A percentile compares a stretch with the other conserved stretches of the same genome.
Conservation (phyloP, 2,113 vertebrate species). For the Caracal caracal region DNA sequence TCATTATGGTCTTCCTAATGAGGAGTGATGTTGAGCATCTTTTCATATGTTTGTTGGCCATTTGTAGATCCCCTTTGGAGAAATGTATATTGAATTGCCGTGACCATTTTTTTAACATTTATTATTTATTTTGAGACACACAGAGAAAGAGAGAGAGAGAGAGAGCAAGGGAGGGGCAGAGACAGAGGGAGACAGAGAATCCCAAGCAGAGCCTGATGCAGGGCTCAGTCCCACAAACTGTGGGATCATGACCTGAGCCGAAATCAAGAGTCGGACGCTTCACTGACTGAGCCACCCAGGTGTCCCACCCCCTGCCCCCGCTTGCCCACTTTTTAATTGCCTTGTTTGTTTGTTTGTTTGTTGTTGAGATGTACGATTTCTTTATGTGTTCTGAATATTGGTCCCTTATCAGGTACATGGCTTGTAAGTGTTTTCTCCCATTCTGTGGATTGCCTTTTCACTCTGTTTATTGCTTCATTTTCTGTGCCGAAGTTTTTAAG, state of each 20-base stretch:
- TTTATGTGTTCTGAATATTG: neutral
- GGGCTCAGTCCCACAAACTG: no score
- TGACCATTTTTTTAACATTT: no score
- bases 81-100: neutral
- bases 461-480: neutral
- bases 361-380: neutral
- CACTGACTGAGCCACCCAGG: no score
- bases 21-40: neutral
- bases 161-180: no score
- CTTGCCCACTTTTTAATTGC: neutral
- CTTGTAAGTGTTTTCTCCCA: neutral
- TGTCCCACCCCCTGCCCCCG: no score
- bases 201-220: no score
- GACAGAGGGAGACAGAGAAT: no score
- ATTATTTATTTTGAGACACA: no score
- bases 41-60: neutral
- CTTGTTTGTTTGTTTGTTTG: neutral
- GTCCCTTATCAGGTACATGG: no score
- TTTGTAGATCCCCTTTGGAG: neutral
- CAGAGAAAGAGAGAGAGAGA: no score
- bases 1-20: neutral
- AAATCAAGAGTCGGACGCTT: no score
- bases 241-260: no score
- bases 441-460: neutral
- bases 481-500: neutral